A percentile compares a stretch with the other conserved stretches of the same genome.
phyloP scores from a whole-genome alignment of 2,888 invertebrate genomes.

The Psylliodes chrysocephalus region DNA sequence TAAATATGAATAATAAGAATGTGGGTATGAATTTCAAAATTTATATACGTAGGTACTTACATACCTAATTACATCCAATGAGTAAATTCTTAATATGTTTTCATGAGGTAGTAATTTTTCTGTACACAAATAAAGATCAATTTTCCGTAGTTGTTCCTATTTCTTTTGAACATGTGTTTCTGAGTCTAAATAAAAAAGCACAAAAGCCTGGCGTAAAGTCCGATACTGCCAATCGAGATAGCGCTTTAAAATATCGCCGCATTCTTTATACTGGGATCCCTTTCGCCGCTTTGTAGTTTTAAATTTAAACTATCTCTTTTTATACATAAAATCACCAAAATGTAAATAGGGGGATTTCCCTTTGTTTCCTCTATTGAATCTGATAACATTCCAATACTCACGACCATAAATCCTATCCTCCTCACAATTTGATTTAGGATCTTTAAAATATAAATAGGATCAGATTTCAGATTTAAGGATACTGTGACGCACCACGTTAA shows the following conservation, averaged over 20 bases:
- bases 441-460: conserved; percentile 34
- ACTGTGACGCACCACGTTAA: background rate
- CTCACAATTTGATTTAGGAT: conserved; percentile 43
- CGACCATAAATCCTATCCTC: conserved; percentile 48
- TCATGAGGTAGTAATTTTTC: no score
- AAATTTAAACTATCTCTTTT: conserved; percentile 56
- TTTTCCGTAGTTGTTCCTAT: no score
- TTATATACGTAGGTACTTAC: no score
- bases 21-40: no score
- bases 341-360: conserved; percentile 56
- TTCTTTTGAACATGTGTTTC: conserved; percentile 8
- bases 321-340: conserved; percentile 55
- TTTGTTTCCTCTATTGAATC: conserved; percentile 56
- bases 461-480: conserved; percentile 10
- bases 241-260: conserved; percentile 62
- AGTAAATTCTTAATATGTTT: no score
- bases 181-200: background rate
- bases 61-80: no score
- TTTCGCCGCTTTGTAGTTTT: conserved; percentile 51
- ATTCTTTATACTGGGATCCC: conserved; percentile 57
- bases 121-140: no score
- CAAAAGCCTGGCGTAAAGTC: background rate
- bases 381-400: conserved; percentile 52
- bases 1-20: no score
- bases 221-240: conserved; percentile 59